Evolutionary conservation across 2,888 invertebrate genomes (phyloP), one percentile per base, ranked within the genome.

Genomic region (Tribolium freemani): DNA sequence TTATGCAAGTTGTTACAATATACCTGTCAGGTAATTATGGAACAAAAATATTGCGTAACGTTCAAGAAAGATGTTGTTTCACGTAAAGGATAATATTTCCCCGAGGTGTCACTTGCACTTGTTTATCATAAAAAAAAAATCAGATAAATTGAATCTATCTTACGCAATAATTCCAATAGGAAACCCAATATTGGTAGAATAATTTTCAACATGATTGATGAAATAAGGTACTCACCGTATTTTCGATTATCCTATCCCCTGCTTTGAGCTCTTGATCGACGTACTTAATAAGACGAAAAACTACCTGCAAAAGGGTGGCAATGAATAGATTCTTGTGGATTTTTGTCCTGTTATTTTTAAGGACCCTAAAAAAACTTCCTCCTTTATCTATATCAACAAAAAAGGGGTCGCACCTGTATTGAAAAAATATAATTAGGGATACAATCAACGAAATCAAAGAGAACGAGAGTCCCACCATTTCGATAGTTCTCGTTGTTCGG

Each of bases 291-390:
- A 95, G 87, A 48, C 95, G 88, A 54, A 94, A 90, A 38, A 92
- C 83, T 8, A 94, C 93, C 87, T 94, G 94, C 72, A 93, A 88
- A 67, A 94, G 89, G 89, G 96, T 94, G 1, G 96, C 94, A 46
- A 91, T 88, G 86, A 95, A 97, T 67, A 96, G 89, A 85, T 94
- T 94, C 86, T 93, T 94, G 86, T 95, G 97, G 78, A 96, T 96
- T 79, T 93, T 90, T 0, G 96, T 96, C 57, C 96, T 90, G 81
- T 92, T 93, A 83, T 96, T 96, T 71, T 92, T 90, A 54, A 97
- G 86, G 54, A 92, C 91, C 81, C 94, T 95, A 86, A 38, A 38
- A 31, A 38, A 38, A 38, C 8, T 3, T 26, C n/a, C 38, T 6
- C 38, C 8, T 38, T n/a, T n/a, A 8, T n/a, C 8, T 38, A 38